Evolutionary conservation across 2,113 vertebrate species (phyloP).

Genomic region (Hiodon alosoides): DNA sequence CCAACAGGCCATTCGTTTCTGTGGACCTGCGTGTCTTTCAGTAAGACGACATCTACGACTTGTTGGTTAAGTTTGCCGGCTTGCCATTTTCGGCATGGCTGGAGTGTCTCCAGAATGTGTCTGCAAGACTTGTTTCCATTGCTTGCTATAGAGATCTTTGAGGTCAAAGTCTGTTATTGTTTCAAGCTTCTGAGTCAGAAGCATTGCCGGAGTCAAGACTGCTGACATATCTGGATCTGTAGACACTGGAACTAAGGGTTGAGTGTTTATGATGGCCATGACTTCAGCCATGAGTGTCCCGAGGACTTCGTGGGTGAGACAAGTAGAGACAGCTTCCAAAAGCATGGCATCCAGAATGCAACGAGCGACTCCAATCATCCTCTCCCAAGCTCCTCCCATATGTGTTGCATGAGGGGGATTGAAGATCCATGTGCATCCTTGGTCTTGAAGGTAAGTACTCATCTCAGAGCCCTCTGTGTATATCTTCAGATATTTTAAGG

Average conservation of each 20-base stretch:
- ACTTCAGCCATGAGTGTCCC: slow-evolving; percentile 14
- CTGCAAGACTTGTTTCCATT: neutral
- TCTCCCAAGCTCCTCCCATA: slow-evolving; percentile 16
- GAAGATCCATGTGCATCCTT: slow-evolving; percentile 20
- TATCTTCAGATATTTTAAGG: neutral
- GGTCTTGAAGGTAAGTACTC: neutral
- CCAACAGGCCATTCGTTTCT: too few species aligned
- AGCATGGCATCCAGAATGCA: slow-evolving; percentile 6
- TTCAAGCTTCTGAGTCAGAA: slow-evolving; percentile 8
- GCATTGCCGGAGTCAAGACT: slow-evolving; percentile 6
- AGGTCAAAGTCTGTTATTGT: neutral
- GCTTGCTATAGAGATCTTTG: neutral
- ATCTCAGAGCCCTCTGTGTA: neutral
- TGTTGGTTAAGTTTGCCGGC: too few species aligned
- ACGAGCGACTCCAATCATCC: slow-evolving; percentile 1
- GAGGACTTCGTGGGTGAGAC: neutral
- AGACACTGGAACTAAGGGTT: neutral
- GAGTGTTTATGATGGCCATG: neutral
- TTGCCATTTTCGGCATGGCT: too few species aligned
- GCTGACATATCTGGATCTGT: neutral
- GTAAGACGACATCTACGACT: too few species aligned
- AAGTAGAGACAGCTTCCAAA: neutral
- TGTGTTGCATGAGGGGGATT: slow-evolving; percentile 17
- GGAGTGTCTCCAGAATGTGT: neutral
- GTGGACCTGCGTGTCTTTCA: too few species aligned